These are phyloP conservation scores for Pangasius macronema DNA, from an alignment of 2,797 vertebrate genomes.

Conservation along the genomic window DNA sequence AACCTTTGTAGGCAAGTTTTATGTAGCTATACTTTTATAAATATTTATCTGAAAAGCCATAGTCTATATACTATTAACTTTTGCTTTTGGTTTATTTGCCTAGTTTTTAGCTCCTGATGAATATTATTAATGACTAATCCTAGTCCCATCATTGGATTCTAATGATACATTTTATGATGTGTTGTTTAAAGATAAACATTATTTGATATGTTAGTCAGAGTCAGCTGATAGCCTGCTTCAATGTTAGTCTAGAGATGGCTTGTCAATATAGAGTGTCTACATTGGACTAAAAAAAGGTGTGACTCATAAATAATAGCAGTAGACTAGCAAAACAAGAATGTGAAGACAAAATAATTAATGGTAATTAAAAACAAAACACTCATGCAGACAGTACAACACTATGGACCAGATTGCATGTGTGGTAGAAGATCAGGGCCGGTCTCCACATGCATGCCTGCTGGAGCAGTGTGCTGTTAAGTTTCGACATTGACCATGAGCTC, in stretches of 20 bases:
- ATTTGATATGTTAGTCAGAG: not conserved
- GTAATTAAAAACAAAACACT: not conserved
- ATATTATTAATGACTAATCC: not conserved
- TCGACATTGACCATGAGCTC: conserved; percentile 28
- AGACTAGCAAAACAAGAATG: conserved; percentile 45
- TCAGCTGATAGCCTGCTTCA: not conserved
- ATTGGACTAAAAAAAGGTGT: conserved; percentile 23
- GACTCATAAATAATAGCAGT: conserved; percentile 29
- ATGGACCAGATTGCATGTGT: conserved; percentile 63
- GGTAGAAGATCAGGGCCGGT: conserved; percentile 35
- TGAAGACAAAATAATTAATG: conserved; percentile 15
- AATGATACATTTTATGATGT: not conserved
- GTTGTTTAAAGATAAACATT: not conserved
- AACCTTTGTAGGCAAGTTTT: not conserved
- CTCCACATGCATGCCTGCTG: conserved; percentile 62
- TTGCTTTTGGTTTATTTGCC: not conserved
- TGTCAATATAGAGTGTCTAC: conserved; percentile 1
- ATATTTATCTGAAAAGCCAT: not conserved
- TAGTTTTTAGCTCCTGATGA: not conserved
- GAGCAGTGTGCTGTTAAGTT: conserved; percentile 65
- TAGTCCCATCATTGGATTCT: not conserved
- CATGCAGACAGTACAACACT: conserved; percentile 52
- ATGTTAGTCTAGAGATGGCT: not conserved
- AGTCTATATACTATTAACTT: not conserved
- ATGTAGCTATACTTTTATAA: not conserved